These are phyloP conservation scores for Trachymyrmex cornetzi DNA, from an alignment of 1,140 invertebrate species.

Conservation along the genomic window DNA sequence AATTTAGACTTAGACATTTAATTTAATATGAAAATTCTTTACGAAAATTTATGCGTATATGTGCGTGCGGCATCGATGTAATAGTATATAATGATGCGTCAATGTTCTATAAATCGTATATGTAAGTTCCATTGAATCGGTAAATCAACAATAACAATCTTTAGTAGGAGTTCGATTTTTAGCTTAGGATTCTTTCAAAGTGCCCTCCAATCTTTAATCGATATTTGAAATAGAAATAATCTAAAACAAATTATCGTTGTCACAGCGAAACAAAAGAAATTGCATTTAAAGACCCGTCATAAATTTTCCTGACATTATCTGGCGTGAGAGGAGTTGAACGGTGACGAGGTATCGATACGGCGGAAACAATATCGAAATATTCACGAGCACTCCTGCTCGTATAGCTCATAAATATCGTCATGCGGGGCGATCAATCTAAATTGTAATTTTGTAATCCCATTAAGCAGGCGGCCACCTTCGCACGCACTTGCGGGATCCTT, in stretches of 20 bases:
- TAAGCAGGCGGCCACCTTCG: conserved; percentile 76
- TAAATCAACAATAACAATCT: too few relatives aligned
- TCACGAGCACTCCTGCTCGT: conserved; percentile 3
- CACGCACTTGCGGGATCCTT: conserved; percentile 78
- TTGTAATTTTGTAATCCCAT: conserved; percentile 82
- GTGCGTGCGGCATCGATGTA: too few relatives aligned
- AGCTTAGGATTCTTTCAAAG: neutral
- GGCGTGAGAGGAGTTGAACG: neutral
- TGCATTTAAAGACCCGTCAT: conserved; percentile 14
- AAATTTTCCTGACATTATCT: conserved; percentile 47
- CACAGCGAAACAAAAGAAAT: conserved; percentile 31
- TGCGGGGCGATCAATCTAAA: conserved; percentile 80
- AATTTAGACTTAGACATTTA: too few relatives aligned
- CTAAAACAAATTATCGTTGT: neutral
- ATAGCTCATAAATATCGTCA: conserved; percentile 61
- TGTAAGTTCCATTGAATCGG: too few relatives aligned
- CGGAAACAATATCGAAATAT: conserved; percentile 39
- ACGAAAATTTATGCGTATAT: too few relatives aligned
- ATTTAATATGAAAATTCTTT: too few relatives aligned
- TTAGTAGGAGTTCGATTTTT: too few relatives aligned
- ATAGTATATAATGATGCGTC: too few relatives aligned
- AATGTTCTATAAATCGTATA: too few relatives aligned
- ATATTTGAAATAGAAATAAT: neutral
- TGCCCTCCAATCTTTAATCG: neutral
- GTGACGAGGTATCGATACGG: conserved; percentile 11